These are phyloP conservation scores for Agrochola circellaris DNA, from an alignment of 2,888 invertebrate species.

Conservation along the genomic window DNA sequence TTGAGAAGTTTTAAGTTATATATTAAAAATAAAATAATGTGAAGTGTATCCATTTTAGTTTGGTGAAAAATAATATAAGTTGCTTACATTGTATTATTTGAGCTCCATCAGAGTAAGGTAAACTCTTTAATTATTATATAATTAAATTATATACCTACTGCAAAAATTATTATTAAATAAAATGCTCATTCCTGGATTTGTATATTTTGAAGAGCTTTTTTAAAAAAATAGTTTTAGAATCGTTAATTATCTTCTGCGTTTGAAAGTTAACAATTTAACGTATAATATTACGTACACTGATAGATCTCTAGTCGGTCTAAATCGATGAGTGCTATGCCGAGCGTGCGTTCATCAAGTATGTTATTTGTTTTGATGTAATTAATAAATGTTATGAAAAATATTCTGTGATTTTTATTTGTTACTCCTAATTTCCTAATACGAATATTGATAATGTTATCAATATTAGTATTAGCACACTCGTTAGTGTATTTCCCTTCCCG, in stretches of 20 bases:
- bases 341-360: constrained; percentile 84
- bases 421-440: background rate
- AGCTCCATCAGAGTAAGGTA: constrained; percentile 18
- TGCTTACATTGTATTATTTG: constrained; percentile 31
- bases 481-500: background rate
- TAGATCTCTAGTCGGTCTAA: constrained; percentile 88
- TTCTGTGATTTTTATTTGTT: constrained; percentile 51
- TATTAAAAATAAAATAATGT: background rate
- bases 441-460: background rate
- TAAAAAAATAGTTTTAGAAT: constrained; percentile 29
- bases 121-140: constrained; percentile 15
- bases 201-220: constrained; percentile 59
- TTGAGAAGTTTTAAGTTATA: constrained; percentile 36
- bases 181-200: constrained; percentile 59
- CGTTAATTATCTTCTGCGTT: constrained; percentile 61
- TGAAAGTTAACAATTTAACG: constrained; percentile 55
- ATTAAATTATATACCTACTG: constrained; percentile 13
- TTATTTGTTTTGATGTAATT: constrained; percentile 90
- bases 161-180: constrained; percentile 30
- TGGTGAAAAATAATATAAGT: constrained; percentile 29
- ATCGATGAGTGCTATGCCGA: constrained; percentile 86
- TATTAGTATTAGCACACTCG: too few relatives aligned
- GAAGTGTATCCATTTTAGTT: constrained; percentile 21
- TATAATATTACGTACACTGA: constrained; percentile 70
- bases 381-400: constrained; percentile 89